Evolutionary conservation across 2,888 invertebrate species (phyloP).

Genomic region (Microchrysa polita): DNA sequence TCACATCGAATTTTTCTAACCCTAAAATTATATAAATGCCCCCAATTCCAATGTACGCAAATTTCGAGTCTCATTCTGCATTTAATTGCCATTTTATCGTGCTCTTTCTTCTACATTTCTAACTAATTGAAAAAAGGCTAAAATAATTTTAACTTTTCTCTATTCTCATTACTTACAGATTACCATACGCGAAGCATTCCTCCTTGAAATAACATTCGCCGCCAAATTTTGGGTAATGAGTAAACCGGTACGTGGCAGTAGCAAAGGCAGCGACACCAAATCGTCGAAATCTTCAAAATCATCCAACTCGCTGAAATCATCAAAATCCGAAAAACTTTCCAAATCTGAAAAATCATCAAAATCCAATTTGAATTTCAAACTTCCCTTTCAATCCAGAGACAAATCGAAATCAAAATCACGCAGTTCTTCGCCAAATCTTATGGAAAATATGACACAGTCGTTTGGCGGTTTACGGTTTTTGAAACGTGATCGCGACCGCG

Average conservation of each 20-base stretch:
- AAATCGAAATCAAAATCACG: slow-evolving; percentile 6
- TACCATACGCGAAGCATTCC: slow-evolving; percentile 74
- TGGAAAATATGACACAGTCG: slow-evolving; percentile 25
- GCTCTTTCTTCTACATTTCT: no score
- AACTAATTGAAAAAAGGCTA: no score
- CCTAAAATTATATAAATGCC: no score
- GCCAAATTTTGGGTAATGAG: slow-evolving; percentile 77
- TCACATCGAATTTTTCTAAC: no score
- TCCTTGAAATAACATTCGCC: slow-evolving; percentile 77
- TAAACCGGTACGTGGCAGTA: slow-evolving; percentile 69
- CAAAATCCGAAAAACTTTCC: slow-evolving; percentile 17
- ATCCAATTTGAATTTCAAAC: slow-evolving; percentile 33
- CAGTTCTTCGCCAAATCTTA: slow-evolving; percentile 18
- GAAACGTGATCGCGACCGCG: slow-evolving; percentile 18
- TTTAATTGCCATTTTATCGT: no score
- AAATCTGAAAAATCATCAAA: slow-evolving; percentile 30
- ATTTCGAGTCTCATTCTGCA: no score
- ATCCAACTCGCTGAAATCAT: slow-evolving; percentile 12
- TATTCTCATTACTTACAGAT: no score
- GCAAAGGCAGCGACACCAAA: slow-evolving; percentile 28
- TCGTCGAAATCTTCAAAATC: slow-evolving; percentile 33
- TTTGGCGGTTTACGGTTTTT: slow-evolving; percentile 22
- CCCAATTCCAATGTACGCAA: no score
- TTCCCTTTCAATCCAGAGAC: slow-evolving; percentile 1
- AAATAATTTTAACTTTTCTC: no score